phyloP scores from a whole-genome alignment of 2,113 vertebrate species.

The Climacteris rufus region DNA sequence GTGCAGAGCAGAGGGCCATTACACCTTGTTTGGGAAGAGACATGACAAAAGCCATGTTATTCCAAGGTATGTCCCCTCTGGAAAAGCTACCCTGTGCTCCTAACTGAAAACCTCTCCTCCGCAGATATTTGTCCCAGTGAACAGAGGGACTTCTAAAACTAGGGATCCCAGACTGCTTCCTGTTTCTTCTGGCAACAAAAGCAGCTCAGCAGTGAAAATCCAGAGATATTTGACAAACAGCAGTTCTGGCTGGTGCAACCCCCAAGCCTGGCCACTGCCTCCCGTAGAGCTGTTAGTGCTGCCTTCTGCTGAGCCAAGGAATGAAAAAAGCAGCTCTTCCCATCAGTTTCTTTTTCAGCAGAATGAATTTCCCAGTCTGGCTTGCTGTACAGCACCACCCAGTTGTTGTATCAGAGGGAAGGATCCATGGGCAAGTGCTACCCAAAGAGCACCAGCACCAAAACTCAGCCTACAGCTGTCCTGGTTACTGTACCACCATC shows the following conservation, averaged over 20 bases:
- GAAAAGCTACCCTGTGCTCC: neutral
- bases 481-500: neutral
- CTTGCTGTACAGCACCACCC: neutral
- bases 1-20: neutral
- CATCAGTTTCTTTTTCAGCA: neutral
- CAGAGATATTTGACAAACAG: neutral
- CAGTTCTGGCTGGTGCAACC: neutral
- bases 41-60: neutral
- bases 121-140: neutral
- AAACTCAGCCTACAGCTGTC: neutral
- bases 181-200: neutral
- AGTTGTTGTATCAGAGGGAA: neutral
- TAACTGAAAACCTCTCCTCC: neutral
- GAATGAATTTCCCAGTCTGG: neutral
- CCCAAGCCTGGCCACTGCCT: neutral
- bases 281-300: neutral
- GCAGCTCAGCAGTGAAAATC: neutral
- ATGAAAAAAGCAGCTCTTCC: neutral
- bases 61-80: neutral
- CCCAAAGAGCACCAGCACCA: neutral
- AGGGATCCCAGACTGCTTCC: neutral
- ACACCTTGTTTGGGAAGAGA: neutral
- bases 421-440: neutral
- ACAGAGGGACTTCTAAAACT: neutral
- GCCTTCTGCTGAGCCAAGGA: neutral